These are phyloP conservation scores for Gallirallus australis DNA, from an alignment of 2,797 vertebrate genomes.

Conservation along the genomic window DNA sequence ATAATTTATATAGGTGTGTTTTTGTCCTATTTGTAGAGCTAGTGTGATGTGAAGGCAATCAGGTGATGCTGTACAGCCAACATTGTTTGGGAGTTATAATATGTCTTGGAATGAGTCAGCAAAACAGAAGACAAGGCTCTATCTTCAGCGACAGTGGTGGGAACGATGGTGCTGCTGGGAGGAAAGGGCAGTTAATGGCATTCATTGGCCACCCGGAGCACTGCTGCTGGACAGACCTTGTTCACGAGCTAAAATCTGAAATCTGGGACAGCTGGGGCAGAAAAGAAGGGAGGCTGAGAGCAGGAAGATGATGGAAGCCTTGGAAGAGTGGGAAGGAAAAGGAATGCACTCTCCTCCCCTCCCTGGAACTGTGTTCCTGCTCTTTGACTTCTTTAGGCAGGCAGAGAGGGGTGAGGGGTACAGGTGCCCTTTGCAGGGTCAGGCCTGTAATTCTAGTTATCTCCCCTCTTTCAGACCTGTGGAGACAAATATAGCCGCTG, in stretches of 20 bases:
- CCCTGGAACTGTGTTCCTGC: not conserved
- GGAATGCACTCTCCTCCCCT: not conserved
- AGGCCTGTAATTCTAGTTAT: not conserved
- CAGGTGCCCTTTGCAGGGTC: not conserved
- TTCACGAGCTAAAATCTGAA: not conserved
- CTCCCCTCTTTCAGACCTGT: not conserved
- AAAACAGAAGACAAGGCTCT: not conserved
- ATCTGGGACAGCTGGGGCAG: not conserved
- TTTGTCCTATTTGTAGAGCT: not conserved
- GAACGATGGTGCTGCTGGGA: not conserved
- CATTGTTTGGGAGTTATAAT: not conserved
- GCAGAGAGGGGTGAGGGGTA: not conserved
- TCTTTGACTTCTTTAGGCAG: not conserved
- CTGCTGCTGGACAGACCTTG: not conserved
- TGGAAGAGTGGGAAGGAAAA: not conserved
- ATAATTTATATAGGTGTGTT: not conserved
- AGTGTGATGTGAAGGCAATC: not conserved
- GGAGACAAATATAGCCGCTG: not conserved
- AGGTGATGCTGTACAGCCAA: not conserved
- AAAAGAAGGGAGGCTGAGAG: not conserved
- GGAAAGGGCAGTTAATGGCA: not conserved
- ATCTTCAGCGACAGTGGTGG: fast-evolving
- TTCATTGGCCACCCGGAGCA: not conserved
- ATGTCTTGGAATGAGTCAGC: not conserved
- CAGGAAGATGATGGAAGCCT: not conserved